Evolutionary conservation across 2,113 vertebrate species (phyloP).

Genomic region (Rostratula benghalensis): DNA sequence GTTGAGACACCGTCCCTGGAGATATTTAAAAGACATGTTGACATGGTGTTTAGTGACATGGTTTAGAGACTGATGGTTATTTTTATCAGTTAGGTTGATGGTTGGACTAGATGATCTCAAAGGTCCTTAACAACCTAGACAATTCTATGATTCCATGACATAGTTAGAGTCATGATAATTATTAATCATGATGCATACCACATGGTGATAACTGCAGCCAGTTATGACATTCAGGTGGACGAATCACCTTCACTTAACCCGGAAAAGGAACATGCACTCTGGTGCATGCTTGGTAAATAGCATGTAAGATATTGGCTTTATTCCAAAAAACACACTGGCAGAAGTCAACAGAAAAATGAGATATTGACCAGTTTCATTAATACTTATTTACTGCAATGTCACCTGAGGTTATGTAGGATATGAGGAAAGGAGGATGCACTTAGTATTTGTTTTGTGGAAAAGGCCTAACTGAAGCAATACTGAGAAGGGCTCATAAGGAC

Average conservation of each 20-base stretch:
- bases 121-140: too few relatives aligned
- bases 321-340: not conserved
- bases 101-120: too few relatives aligned
- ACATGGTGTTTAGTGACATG: too few relatives aligned
- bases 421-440: not conserved
- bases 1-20: too few relatives aligned
- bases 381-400: not conserved
- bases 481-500: not conserved
- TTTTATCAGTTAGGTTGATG: too few relatives aligned
- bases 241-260: not conserved
- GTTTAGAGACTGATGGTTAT: too few relatives aligned
- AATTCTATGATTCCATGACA: too few relatives aligned
- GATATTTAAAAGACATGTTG: too few relatives aligned
- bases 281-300: not conserved
- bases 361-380: not conserved
- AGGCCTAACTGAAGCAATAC: not conserved
- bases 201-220: not conserved
- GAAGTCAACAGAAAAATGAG: not conserved
- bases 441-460: not conserved
- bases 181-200: not conserved
- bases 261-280: not conserved
- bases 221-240: not conserved
- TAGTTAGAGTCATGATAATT: not conserved
- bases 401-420: not conserved
- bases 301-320: not conserved